These are phyloP conservation scores for Echinops telfairi DNA, from an alignment of 2,113 vertebrate species.

Conservation along the genomic window DNA sequence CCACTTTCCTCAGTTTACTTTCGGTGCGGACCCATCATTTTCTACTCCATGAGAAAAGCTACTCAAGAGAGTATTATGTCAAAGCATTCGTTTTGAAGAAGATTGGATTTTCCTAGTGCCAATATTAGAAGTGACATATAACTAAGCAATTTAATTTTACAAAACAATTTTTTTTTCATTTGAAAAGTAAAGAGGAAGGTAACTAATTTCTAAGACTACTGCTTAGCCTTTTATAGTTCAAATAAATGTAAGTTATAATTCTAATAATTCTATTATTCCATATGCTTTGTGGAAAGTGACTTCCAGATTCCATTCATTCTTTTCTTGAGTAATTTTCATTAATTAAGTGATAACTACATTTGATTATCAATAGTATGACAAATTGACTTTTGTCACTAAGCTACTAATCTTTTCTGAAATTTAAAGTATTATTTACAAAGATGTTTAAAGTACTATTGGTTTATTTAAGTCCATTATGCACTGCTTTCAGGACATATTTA, in stretches of 20 bases:
- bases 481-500: conserved; percentile 3
- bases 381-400: conserved; percentile 19
- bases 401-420: conserved; percentile 8
- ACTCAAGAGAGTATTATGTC: not conserved
- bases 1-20: not conserved
- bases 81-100: conserved; percentile 21
- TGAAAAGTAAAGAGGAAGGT: not conserved
- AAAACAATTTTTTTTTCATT: not conserved
- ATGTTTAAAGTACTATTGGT: not conserved
- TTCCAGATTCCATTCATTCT: conserved; percentile 1
- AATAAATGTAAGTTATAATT: conserved; percentile 46
- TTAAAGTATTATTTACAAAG: conserved; percentile 50
- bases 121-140: conserved; percentile 14
- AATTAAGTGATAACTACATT: conserved; percentile 45
- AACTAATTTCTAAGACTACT: not conserved
- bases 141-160: not conserved
- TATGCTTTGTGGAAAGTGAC: conserved; percentile 28
- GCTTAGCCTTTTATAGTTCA: not conserved
- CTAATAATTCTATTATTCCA: conserved; percentile 31
- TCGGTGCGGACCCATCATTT: too few relatives aligned
- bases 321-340: not conserved
- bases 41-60: not conserved
- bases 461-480: conserved; percentile 17
- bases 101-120: not conserved
- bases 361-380: not conserved